Percentiles rank a stretch among this genome's conserved stretches.
Conservation (phyloP, 1,140 invertebrate species). For the Streblospio benedicti region DNA sequence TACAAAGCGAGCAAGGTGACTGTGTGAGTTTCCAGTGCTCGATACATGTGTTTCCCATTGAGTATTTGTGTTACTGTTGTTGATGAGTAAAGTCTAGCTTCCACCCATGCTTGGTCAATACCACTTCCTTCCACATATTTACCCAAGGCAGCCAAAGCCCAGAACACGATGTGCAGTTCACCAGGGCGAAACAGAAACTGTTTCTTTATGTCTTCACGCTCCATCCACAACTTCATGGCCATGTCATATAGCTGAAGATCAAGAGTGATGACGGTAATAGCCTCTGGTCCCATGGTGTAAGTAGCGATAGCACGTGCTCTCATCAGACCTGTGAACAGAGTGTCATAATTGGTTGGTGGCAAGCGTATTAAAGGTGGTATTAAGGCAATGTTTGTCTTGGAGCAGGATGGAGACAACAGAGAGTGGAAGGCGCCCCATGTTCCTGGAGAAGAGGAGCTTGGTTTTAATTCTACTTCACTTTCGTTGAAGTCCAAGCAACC, state of each 20-base stretch:
- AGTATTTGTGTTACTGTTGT: not conserved
- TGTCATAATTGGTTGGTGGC: not conserved
- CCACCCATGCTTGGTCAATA: not conserved
- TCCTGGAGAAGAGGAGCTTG: not conserved
- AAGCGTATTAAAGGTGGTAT: not conserved
- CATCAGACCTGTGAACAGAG: not conserved
- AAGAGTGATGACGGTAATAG: not conserved
- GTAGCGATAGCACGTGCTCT: not conserved
- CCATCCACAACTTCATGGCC: not conserved
- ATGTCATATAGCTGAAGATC: not conserved
- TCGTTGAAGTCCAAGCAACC: no score
- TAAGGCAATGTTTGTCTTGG: not conserved
- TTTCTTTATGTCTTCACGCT: not conserved
- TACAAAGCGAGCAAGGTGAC: not conserved
- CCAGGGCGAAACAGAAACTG: not conserved
- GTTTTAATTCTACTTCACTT: no score
- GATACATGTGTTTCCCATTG: not conserved
- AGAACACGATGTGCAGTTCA: not conserved
- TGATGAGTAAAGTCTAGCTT: not conserved
- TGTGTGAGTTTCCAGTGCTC: not conserved
- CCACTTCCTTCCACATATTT: not conserved
- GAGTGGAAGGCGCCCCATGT: not conserved
- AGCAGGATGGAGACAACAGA: not conserved
- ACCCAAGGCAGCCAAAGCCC: not conserved
- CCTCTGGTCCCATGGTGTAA: not conserved